These are phyloP conservation scores for Lepus oiostolus DNA, from an alignment of 2,797 vertebrate species.

Conservation along the genomic window DNA sequence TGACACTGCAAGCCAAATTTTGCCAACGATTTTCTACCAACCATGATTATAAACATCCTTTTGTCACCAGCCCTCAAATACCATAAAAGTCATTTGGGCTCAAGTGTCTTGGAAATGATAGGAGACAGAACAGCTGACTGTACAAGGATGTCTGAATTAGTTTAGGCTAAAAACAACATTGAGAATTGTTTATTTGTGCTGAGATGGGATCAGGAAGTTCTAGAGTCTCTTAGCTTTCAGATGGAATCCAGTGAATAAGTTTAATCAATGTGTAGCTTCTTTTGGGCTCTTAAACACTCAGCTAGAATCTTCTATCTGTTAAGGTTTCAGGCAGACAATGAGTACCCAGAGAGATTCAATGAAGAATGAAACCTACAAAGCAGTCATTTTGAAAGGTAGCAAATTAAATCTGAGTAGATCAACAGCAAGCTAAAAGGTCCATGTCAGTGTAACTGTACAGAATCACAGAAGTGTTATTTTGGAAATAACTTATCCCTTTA, in stretches of 20 bases:
- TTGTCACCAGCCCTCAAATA: background rate
- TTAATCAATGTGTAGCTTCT: background rate
- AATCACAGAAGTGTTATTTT: background rate
- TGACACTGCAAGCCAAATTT: background rate
- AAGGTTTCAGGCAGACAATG: background rate
- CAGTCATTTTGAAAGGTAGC: background rate
- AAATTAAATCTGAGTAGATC: constrained; percentile 8
- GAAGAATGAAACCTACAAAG: background rate
- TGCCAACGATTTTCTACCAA: background rate
- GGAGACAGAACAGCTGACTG: background rate
- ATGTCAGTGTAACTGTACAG: background rate
- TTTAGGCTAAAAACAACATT: background rate
- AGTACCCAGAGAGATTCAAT: background rate
- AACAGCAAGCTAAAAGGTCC: constrained; percentile 1
- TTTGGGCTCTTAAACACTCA: background rate
- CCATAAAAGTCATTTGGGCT: background rate
- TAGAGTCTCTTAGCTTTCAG: background rate
- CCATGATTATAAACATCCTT: background rate
- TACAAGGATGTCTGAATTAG: background rate
- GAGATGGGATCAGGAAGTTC: background rate
- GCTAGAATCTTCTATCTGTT: constrained; percentile 17
- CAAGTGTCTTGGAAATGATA: background rate
- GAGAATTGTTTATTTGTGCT: background rate
- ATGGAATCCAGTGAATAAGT: background rate
- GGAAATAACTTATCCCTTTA: constrained; percentile 7